These are phyloP conservation scores for Loxodonta africana DNA, from an alignment of 2,113 vertebrate genomes.

Conservation along the genomic window DNA sequence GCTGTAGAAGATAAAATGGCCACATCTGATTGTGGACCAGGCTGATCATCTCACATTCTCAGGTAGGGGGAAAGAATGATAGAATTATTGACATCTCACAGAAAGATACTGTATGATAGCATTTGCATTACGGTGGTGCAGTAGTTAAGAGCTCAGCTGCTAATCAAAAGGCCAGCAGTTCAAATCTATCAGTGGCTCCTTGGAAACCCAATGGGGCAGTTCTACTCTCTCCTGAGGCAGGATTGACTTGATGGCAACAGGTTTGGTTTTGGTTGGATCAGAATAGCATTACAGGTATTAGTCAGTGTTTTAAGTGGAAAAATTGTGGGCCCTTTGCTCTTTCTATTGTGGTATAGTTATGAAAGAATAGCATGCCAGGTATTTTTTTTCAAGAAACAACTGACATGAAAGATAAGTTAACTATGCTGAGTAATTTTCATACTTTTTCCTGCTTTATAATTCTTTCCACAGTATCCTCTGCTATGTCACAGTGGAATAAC, in stretches of 20 bases:
- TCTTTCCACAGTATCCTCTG: constrained; percentile 11
- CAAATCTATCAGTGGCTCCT: too few species aligned
- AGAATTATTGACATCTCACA: not conserved
- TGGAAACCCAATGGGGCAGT: too few species aligned
- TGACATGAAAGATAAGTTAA: constrained; percentile 60
- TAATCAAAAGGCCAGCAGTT: too few species aligned
- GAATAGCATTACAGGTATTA: not conserved
- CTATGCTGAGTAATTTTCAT: constrained; percentile 12
- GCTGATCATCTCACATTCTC: not conserved
- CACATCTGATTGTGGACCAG: not conserved
- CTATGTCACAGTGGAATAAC: constrained; percentile 32
- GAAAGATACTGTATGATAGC: not conserved
- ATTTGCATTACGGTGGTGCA: not conserved
- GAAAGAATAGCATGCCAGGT: not conserved
- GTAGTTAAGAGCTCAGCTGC: too few species aligned
- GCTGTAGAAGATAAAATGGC: not conserved
- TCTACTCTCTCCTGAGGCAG: too few species aligned
- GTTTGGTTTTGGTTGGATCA: not conserved
- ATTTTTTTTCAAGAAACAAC: constrained; percentile 38
- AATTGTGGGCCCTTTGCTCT: not conserved
- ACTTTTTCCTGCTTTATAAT: constrained; percentile 4
- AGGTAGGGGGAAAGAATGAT: not conserved
- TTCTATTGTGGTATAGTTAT: constrained; percentile 2
- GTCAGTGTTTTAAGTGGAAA: not conserved
- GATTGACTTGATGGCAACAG: too few species aligned